Percentiles rank a stretch among this genome's conserved stretches.
phyloP scores from a whole-genome alignment of 2,797 vertebrate species.

The Pteronotus mesoamericanus region DNA sequence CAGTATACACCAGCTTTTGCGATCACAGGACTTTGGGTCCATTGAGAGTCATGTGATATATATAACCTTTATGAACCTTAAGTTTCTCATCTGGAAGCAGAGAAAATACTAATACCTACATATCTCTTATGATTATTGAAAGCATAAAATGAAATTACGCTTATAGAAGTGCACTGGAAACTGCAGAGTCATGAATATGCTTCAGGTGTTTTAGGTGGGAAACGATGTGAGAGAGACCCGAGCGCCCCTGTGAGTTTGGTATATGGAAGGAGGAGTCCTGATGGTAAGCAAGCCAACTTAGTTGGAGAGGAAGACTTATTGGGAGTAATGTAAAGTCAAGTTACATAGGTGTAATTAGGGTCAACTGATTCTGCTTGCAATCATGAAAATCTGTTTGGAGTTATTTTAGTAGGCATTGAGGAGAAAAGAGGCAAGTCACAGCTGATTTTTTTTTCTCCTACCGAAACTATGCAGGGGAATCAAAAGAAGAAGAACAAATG shows the following conservation, averaged over 20 bases:
- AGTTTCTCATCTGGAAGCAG: background rate
- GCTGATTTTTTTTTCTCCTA: background rate
- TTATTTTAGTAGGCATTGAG: background rate
- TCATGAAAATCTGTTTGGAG: background rate
- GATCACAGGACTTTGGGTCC: background rate
- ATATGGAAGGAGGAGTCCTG: accelerated
- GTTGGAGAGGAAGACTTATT: background rate
- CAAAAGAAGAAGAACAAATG: background rate
- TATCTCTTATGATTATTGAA: background rate
- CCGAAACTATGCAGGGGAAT: background rate
- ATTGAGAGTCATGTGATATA: background rate
- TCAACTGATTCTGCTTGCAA: background rate
- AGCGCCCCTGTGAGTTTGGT: background rate
- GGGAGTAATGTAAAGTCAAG: background rate
- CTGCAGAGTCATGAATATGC: background rate
- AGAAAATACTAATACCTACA: background rate
- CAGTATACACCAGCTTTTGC: background rate
- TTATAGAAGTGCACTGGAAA: background rate
- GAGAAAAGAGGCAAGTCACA: background rate
- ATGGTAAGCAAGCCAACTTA: background rate
- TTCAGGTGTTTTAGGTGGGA: background rate
- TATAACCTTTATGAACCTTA: background rate
- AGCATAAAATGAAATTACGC: background rate
- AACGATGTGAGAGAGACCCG: background rate
- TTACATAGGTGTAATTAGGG: background rate